A percentile compares a stretch with the other conserved stretches of the same genome.
phyloP scores from a whole-genome alignment of 2,797 vertebrate species.

The Fistularia commersonii region DNA sequence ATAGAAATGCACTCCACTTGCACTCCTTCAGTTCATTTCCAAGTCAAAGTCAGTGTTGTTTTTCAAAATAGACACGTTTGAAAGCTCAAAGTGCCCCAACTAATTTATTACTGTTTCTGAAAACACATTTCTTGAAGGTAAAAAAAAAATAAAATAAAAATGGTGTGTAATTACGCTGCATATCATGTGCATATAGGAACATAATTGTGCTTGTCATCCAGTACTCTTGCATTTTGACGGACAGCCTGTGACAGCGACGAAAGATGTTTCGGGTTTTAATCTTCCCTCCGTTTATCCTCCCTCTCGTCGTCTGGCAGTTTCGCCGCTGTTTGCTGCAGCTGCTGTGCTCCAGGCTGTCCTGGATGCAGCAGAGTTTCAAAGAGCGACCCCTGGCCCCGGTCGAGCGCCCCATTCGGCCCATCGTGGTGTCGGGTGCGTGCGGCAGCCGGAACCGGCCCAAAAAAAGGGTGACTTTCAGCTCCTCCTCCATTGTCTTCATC shows the following conservation, averaged over 20 bases:
- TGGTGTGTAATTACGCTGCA: too few species aligned
- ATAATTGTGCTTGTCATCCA: conserved; percentile 1
- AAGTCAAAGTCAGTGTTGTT: too few species aligned
- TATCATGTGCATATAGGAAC: too few species aligned
- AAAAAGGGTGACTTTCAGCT: conserved; percentile 92
- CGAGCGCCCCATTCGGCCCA: conserved; percentile 79
- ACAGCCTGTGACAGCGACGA: background rate
- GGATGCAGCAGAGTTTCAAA: conserved; percentile 74
- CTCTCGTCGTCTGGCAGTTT: conserved; percentile 74
- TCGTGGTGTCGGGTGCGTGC: conserved; percentile 76
- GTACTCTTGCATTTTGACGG: conserved; percentile 19
- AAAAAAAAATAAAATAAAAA: too few species aligned
- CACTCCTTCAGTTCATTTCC: too few species aligned
- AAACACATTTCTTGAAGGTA: too few species aligned
- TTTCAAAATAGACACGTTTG: too few species aligned
- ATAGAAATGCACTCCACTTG: too few species aligned
- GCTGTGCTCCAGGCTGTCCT: conserved; percentile 80
- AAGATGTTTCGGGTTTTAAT: background rate
- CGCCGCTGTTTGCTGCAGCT: conserved; percentile 84
- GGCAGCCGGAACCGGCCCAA: conserved; percentile 78
- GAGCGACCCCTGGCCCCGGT: conserved; percentile 68
- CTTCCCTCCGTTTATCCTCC: background rate
- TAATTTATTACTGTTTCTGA: too few species aligned
- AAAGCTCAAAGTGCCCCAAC: too few species aligned
- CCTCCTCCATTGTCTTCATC: conserved; percentile 91